Base-by-base conservation (phyloP, 2,113 vertebrate species). In the Taurulus bubalis region DNA sequence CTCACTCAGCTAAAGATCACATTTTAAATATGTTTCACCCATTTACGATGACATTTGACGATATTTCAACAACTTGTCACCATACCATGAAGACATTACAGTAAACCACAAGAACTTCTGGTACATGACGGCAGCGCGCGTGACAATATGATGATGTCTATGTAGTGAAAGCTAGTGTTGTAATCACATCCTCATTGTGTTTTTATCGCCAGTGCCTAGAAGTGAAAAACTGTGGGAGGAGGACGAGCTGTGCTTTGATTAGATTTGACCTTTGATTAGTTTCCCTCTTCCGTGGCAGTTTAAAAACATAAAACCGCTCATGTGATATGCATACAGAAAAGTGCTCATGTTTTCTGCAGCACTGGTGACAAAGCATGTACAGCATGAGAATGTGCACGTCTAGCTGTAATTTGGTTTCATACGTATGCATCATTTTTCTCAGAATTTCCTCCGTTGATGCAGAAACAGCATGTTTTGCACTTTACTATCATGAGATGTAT, bases 141-240 rank as follows among this genome's bases (percentile, higher is more conserved):
- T 79, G 80, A 69, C 8, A 1, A 26, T 15, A 38, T 38, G 7
- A 51, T 3, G 0, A 38, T 32, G 10, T 45, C 34, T 10, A 24
- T 53, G 64, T 45, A 38, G 68, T 45, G 62, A 62, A 90, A 32
- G 75, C 58, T 67, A 38, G 9, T 42, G 62, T 20, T 42, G 24
- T 49, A 60, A 66, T 84, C 76, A 85, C 76, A 85, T 91, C 87
- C 87, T 80, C 67, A 60, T 91, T 88, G 55, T 51, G 40, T 73
- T 83, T 77, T 70, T 4, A 79, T 40, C 15, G n/a, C 26, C 34
- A 1, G 66, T 20, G 40, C 0, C 2, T 22, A 70, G 83, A 86
- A 83, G 59, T 88, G 82, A 86, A 63, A 69, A 89, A 15, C 8
- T 28, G 89, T 88, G 70, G 85, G 89, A 69, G 84, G 90, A 75